phyloP scores from a whole-genome alignment of 2,113 vertebrate species.

The Corythoichthys haematopterus region DNA sequence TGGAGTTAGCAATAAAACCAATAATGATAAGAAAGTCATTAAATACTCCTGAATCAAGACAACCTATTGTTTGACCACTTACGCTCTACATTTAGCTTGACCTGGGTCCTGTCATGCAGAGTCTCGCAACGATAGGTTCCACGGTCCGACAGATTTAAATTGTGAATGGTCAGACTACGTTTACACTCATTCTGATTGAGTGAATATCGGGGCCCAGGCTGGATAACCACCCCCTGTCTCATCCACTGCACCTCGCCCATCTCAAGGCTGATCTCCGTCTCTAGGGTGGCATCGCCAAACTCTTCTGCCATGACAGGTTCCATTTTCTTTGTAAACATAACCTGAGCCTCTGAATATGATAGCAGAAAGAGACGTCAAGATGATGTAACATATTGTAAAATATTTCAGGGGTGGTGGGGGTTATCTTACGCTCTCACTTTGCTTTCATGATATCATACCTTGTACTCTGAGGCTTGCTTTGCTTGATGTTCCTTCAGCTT shows the following conservation, averaged over 20 bases:
- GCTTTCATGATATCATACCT: slow-evolving; percentile 65
- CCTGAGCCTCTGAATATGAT: slow-evolving; percentile 75
- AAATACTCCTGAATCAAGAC: not conserved
- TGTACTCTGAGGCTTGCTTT: slow-evolving; percentile 84
- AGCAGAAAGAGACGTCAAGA: not conserved
- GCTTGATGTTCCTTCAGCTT: slow-evolving; percentile 74
- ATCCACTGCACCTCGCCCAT: slow-evolving; percentile 83
- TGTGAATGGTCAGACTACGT: slow-evolving; percentile 75
- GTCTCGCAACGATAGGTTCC: slow-evolving; percentile 91
- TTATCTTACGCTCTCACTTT: not conserved
- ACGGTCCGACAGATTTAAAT: slow-evolving; percentile 73
- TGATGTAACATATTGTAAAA: not conserved
- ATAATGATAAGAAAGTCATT: not conserved
- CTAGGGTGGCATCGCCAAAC: slow-evolving; percentile 74
- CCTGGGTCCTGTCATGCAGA: slow-evolving; percentile 85
- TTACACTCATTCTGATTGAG: slow-evolving; percentile 65
- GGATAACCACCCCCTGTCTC: slow-evolving; percentile 84
- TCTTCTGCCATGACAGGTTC: slow-evolving; percentile 79
- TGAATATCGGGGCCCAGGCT: slow-evolving; percentile 69
- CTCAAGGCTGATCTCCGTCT: slow-evolving; percentile 83
- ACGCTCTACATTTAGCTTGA: slow-evolving; percentile 87
- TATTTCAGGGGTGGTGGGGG: not conserved
- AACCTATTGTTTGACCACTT: slow-evolving; percentile 57
- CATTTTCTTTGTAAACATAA: slow-evolving; percentile 79
- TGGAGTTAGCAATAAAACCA: not conserved